Base-by-base conservation (phyloP, 2,888 invertebrate species). In the Anthrax anthrax region DNA sequence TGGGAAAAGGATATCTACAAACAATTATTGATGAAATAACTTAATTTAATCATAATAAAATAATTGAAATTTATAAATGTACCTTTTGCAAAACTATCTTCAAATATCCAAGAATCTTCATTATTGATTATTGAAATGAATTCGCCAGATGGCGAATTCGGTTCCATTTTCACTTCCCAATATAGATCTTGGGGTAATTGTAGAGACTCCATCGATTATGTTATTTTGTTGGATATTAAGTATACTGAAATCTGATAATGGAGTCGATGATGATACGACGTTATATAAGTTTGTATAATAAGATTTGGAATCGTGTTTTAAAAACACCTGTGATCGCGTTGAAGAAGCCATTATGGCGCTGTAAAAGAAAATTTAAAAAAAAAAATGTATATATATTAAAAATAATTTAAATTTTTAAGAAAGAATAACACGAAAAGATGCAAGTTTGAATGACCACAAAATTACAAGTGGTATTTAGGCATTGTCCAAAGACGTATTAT, bases 311-410 rank as follows among this genome's bases (percentile, higher is more conserved):
- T 70, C 69, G 72, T 71, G 70, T 74, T 72, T 78, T 76, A 76
- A 72, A 68, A 71, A 73, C 72, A 74, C 73, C 71, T 73, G 74
- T 70, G 68, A 73, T 74, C 74, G 75, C 74, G 73, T 67, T 70
- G 70, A 70, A 73, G 77, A 74, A 77, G 86, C 86, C 86, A 87
- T 86, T 65, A 59, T 80, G 86, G 85, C 85, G 72, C 86, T 87
- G 75, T 52, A 77, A 80, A 37, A 39, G 52, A 43, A 39, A 23
- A 23, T 23, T 6, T 4, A 13, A 17, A 14, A 9, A 41, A 23
- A 23, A 23, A 23, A 23, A 23, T 23, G 23, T 6, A 23, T 6
- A 23, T 23, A n/a, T n/a, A n/a, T 23, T 23, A 23, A 23, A 23
- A 23, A 23, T 23, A 41, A 41, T 16, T 27, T 12, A 41, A 19